Percentiles rank a stretch among this genome's conserved stretches.
phyloP scores from a whole-genome alignment of 2,797 vertebrate genomes.

The Gallinago stenura region DNA sequence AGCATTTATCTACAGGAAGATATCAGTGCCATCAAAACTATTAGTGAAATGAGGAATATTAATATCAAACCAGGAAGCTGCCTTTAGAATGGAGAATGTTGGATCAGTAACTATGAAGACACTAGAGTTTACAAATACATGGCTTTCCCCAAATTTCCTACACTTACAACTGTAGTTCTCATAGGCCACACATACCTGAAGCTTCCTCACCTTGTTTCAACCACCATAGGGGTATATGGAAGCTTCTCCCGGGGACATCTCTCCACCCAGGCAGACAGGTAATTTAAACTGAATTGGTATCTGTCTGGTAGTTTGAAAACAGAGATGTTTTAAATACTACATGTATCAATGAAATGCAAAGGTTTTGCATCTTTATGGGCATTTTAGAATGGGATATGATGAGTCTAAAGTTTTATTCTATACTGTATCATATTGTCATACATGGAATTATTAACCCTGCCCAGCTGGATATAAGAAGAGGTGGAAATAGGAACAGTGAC shows the following conservation, averaged over 20 bases:
- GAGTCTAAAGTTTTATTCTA: background rate
- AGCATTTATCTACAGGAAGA: background rate
- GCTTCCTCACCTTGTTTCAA: background rate
- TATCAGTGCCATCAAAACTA: background rate
- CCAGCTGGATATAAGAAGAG: background rate
- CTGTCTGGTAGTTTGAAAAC: background rate
- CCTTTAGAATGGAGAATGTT: background rate
- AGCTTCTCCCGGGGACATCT: background rate
- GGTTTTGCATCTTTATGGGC: background rate
- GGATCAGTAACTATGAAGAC: background rate
- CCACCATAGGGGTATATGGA: fast-evolving
- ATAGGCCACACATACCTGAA: background rate
- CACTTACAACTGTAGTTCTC: background rate
- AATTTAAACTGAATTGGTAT: background rate
- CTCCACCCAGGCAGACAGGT: fast-evolving
- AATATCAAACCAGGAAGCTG: background rate
- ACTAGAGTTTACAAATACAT: background rate
- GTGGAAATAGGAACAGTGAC: background rate
- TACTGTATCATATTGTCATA: background rate
- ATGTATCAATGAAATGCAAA: background rate
- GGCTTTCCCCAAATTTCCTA: background rate
- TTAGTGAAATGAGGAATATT: background rate
- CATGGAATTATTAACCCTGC: background rate
- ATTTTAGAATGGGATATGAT: background rate
- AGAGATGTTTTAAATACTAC: background rate